Base-by-base conservation (phyloP, 2,888 invertebrate species). In the Odontothrips loti region DNA sequence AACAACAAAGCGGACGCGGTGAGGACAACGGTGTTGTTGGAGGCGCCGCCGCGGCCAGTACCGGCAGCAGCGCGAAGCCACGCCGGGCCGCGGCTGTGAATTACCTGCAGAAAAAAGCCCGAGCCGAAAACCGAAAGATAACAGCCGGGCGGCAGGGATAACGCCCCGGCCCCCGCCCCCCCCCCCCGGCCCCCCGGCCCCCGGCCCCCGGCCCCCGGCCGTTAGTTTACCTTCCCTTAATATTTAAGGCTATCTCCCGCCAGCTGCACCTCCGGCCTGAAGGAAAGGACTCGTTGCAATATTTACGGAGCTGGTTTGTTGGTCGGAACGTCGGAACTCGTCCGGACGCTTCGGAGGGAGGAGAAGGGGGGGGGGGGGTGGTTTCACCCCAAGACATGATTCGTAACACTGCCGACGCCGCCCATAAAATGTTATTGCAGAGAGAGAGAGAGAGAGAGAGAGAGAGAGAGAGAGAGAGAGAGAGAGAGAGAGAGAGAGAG, bases 1-100 rank as follows among this genome's bases (percentile, higher is more conserved):
- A 91, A 86, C 87, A 87, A 85, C 84, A 84, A 85, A n/a, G n/a
- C n/a, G 79, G 34, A 43, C 47, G 34, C 34, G 34, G 34, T 43
- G 34, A 43, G 34, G 34, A 6, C 34, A 6, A 6, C 34, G 3
- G 34, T 43, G 34, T 43, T 43, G 34, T 43, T 43, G 34, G n/a
- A n/a, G n/a, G n/a, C n/a, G n/a, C n/a, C n/a, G n/a, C n/a, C n/a
- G n/a, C n/a, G n/a, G n/a, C n/a, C n/a, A n/a, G n/a, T n/a, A n/a
- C n/a, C n/a, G n/a, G n/a, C n/a, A n/a, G n/a, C n/a, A n/a, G n/a
- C n/a, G n/a, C n/a, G n/a, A n/a, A n/a, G n/a, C n/a, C n/a, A n/a
- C n/a, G n/a, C n/a, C n/a, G n/a, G n/a, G n/a, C n/a, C 17, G 34
- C 34, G 3, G 34, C 34, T 43, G 2, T 43, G 34, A 43, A 43